Conservation (phyloP, 2,113 vertebrate genomes). For the Tretioscincus oriximinensis region DNA sequence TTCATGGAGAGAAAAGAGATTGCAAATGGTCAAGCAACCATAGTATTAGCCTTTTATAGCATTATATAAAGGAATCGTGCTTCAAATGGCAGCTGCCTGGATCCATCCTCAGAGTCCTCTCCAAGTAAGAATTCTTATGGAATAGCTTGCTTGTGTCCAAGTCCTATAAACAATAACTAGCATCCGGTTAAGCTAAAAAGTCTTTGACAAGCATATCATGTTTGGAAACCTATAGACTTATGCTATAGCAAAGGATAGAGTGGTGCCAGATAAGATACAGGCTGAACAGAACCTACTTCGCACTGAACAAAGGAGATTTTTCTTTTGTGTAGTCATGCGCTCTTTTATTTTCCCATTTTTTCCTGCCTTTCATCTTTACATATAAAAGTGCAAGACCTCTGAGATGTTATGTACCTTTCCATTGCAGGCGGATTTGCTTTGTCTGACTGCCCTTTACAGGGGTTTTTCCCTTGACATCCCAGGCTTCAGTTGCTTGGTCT, state of each 20-base stretch:
- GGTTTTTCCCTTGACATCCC: conserved; percentile 3
- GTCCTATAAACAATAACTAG: too few relatives aligned
- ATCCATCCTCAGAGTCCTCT: too few relatives aligned
- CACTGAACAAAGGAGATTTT: background rate
- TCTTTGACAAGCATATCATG: too few relatives aligned
- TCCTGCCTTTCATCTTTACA: background rate
- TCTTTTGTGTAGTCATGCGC: background rate
- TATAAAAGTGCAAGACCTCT: background rate
- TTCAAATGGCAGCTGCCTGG: too few relatives aligned
- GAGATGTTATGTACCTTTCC: background rate
- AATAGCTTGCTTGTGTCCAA: too few relatives aligned
- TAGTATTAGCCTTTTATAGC: too few relatives aligned
- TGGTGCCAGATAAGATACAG: background rate
- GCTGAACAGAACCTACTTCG: too few relatives aligned
- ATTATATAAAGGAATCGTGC: too few relatives aligned
- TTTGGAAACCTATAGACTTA: background rate
- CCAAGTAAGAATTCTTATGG: too few relatives aligned
- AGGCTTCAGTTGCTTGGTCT: background rate
- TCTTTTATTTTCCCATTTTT: background rate
- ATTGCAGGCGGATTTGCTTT: conserved; percentile 7
- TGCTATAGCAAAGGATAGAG: background rate
- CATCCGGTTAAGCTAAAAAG: too few relatives aligned
- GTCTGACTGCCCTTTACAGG: background rate
- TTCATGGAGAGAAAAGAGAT: too few relatives aligned
- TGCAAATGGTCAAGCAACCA: too few relatives aligned